Evolutionary conservation across 2,797 vertebrate species (phyloP), one percentile per base, ranked within the genome.

Genomic region (Gymnothorax reevesii): DNA sequence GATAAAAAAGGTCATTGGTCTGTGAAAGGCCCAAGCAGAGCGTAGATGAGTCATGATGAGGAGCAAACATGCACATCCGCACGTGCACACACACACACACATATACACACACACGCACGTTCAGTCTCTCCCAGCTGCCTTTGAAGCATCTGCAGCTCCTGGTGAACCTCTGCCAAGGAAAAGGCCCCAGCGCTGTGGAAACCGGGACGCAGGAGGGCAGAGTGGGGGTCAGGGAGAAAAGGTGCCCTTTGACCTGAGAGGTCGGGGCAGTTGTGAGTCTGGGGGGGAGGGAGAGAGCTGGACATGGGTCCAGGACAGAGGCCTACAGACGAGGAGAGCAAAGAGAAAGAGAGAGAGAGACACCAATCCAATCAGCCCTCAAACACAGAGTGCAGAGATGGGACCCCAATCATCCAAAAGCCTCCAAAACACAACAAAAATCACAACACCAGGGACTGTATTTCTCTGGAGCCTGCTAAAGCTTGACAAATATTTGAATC

Each of bases 91-190:
- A 88, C 66, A 79, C 83, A 86, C 57, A 83, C 77, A 86, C 79
- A 57, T n/a, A 80, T n/a, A 62, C 25, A 42, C 55, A 42, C 33
- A 42, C 54, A 4, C 77, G 89, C 86, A 93, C 73, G 93, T 95
- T 97, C 96, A 95, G 94, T 95, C 96, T 96, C 95, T 94, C 95
- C 96, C 89, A 99, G 93, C 94, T 98, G 97, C 92, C 93, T 97
- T 93, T 94, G 98, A 88, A 99, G 95, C 95, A 94, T 96, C 95
- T 98, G 97, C 91, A 99, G 96, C 89, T 99, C 98, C 94, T 97
- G 97, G 71, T 98, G 97, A 0, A 96, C 97, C 90, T 97, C 96
- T 0, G 96, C 96, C 95, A 99, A 89, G 89, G 97, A 97, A 94
- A 98, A 97, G 73, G 90, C 86, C 0, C 91, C 90, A 13, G 92